phyloP scores from a whole-genome alignment of 2,113 vertebrate genomes.

The Rhea pennata region DNA sequence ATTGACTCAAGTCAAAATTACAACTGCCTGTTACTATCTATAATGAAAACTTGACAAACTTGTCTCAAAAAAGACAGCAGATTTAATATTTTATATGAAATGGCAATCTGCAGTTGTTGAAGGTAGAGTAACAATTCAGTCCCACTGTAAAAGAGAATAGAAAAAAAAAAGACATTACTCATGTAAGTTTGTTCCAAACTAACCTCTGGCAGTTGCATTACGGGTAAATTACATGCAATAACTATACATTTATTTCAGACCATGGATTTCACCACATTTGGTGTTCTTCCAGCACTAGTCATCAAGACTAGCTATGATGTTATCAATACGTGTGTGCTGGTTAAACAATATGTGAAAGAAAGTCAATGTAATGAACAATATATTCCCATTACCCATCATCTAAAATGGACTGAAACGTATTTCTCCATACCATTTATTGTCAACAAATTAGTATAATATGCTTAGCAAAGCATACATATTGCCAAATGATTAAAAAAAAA shows the following conservation, averaged over 20 bases:
- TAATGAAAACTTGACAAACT: constrained; percentile 4
- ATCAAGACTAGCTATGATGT: neutral
- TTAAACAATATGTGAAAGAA: neutral
- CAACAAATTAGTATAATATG: neutral
- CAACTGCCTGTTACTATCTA: neutral
- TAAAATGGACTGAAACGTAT: rapidly evolving
- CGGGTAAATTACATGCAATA: neutral
- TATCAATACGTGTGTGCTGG: neutral
- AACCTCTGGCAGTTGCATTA: neutral
- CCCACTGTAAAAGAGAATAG: neutral
- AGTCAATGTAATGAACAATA: neutral
- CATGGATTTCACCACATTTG: neutral
- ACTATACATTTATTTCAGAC: neutral
- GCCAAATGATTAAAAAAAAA: neutral
- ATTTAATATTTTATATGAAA: constrained; percentile 17
- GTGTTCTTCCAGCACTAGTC: neutral
- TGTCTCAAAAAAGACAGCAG: constrained; percentile 19
- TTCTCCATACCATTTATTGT: neutral
- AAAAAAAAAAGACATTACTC: neutral
- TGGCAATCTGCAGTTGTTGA: neutral
- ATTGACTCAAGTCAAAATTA: constrained; percentile 20
- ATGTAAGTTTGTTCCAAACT: neutral
- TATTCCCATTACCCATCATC: neutral
- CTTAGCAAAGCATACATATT: neutral
- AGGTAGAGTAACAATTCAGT: neutral